Conservation (phyloP, 23 tunicate genomes). For the Trididemnum clinides region DNA sequence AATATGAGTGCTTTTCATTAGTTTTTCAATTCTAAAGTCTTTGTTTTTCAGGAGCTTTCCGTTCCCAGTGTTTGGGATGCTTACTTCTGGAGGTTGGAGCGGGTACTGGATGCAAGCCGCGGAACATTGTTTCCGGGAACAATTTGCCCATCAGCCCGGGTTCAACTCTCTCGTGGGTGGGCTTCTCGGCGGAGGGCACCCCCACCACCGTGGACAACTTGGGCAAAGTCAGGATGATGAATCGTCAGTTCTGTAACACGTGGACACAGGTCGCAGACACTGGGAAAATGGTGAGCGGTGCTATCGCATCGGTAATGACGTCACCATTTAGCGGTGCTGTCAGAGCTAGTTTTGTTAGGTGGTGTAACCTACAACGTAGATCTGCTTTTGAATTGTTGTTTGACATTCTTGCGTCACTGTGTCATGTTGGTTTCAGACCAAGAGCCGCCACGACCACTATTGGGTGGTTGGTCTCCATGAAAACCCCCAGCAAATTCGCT, state of each 20-base stretch:
- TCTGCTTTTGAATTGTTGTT: not conserved
- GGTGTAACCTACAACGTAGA: not conserved
- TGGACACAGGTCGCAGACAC: slow-evolving; percentile 65
- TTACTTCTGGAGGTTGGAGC: slow-evolving; percentile 82
- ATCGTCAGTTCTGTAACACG: slow-evolving; percentile 65
- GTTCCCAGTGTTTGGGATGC: slow-evolving; percentile 78
- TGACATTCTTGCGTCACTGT: not conserved
- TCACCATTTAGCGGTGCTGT: not conserved
- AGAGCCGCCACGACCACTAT: slow-evolving; percentile 76
- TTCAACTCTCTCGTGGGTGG: slow-evolving; percentile 85
- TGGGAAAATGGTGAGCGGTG: slow-evolving; percentile 49
- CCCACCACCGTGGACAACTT: slow-evolving; percentile 70
- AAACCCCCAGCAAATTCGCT: slow-evolving; percentile 83
- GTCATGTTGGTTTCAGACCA: slow-evolving; percentile 43
- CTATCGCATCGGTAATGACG: too few relatives aligned
- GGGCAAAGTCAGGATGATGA: slow-evolving; percentile 85
- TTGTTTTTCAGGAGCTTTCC: slow-evolving; percentile 66
- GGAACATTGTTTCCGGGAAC: slow-evolving; percentile 52
- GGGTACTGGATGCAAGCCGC: slow-evolving; percentile 63
- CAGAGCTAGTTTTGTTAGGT: too few relatives aligned
- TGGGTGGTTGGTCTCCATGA: slow-evolving; percentile 91
- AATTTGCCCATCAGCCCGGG: slow-evolving; percentile 59
- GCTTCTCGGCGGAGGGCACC: slow-evolving; percentile 96
- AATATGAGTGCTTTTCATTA: not conserved
- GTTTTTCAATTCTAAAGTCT: too few relatives aligned